These are phyloP conservation scores for Agelas oroides DNA, from an alignment of 37 sponge, comb jelly and placozoan species.

Conservation along the genomic window DNA sequence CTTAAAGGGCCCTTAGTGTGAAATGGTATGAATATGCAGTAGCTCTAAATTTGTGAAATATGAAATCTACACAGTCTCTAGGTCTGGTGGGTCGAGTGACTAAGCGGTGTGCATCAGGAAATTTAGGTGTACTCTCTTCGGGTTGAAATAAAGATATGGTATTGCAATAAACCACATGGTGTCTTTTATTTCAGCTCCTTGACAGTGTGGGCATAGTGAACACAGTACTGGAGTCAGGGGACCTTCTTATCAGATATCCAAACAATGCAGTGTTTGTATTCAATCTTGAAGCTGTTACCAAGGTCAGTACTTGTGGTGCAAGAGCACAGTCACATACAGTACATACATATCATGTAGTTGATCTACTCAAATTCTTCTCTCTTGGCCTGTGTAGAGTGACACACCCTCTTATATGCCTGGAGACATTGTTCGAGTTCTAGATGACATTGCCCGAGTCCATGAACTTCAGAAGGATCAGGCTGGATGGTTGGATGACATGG, in stretches of 20 bases:
- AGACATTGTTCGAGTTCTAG: slow-evolving; percentile 57
- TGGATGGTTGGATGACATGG: slow-evolving; percentile 69
- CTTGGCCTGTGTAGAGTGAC: slow-evolving; percentile 1
- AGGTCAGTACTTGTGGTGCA: slow-evolving; percentile 4
- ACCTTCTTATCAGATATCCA: slow-evolving; percentile 22
- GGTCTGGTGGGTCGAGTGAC: slow-evolving; percentile 59
- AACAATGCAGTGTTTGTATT: slow-evolving; percentile 1
- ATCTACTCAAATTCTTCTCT: no score
- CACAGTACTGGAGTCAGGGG: background rate
- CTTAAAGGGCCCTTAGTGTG: no score
- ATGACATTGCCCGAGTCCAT: slow-evolving; percentile 38
- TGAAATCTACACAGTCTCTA: no score
- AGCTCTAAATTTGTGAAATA: no score
- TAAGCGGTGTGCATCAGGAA: slow-evolving; percentile 21
- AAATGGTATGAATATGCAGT: no score
- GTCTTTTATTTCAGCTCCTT: background rate
- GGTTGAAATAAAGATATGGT: no score
- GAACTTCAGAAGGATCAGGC: slow-evolving; percentile 68
- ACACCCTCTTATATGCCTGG: slow-evolving; percentile 26
- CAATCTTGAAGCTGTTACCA: slow-evolving; percentile 7
- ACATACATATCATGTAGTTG: no score
- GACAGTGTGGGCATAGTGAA: slow-evolving; percentile 12
- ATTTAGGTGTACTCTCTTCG: no score
- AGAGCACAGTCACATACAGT: no score
- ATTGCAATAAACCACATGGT: no score